Percentiles rank a stretch among this genome's conserved stretches.
phyloP scores from a whole-genome alignment of 2,113 vertebrate species.

The Ancistrus triradiatus region DNA sequence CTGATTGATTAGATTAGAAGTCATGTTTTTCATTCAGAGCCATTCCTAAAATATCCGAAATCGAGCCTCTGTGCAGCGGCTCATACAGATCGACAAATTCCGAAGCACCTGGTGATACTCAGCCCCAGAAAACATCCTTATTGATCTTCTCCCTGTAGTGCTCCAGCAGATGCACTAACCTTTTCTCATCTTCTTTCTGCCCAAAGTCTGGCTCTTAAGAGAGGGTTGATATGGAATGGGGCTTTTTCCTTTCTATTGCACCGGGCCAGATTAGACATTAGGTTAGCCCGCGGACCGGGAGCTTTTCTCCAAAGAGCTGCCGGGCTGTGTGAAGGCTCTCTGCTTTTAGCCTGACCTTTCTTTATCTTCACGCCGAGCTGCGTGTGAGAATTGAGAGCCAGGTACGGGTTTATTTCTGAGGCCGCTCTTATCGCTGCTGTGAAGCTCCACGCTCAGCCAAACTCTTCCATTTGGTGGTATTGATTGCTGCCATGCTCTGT shows the following conservation, averaged over 20 bases:
- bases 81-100: neutral
- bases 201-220: conserved; percentile 32
- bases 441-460: conserved; percentile 33
- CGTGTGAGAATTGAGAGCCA: conserved; percentile 32
- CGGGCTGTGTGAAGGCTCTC: conserved; percentile 23
- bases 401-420: conserved; percentile 41
- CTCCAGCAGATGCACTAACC: conserved; percentile 16
- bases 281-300: conserved; percentile 33
- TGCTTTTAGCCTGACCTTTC: conserved; percentile 39
- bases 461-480: conserved; percentile 36
- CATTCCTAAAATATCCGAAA: too few relatives aligned
- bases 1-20: too few relatives aligned
- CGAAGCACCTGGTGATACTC: neutral
- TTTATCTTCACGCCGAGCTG: conserved; percentile 39
- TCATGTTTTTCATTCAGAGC: too few relatives aligned
- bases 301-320: conserved; percentile 41
- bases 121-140: conserved; percentile 16
- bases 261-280: conserved; percentile 36
- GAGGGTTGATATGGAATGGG: conserved; percentile 30
- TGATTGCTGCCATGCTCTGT: conserved; percentile 24
- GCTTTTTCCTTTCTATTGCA: conserved; percentile 34
- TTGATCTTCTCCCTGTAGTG: conserved; percentile 30
- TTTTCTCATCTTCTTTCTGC: conserved; percentile 29
- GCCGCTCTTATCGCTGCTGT: conserved; percentile 36
- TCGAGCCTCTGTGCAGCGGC: too few relatives aligned